phyloP scores from a whole-genome alignment of 2,113 vertebrate genomes.

The Formicarius rufipectus region DNA sequence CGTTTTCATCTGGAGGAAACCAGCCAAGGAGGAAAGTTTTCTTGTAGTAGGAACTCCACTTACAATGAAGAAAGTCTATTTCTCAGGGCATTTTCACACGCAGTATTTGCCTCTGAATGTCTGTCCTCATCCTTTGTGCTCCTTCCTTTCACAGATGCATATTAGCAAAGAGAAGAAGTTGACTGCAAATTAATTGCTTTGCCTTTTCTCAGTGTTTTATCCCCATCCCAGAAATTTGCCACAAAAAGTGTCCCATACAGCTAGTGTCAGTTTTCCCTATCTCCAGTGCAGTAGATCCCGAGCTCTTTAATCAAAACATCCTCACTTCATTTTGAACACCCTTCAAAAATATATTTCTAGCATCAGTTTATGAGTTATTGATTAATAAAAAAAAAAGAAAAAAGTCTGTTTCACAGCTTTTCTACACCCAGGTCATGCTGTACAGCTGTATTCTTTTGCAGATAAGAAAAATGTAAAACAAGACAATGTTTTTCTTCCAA shows the following conservation, averaged over 20 bases:
- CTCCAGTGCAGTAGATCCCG: neutral
- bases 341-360: neutral
- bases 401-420: neutral
- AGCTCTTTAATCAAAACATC: neutral
- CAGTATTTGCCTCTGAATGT: neutral
- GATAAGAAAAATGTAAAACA: neutral
- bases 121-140: neutral
- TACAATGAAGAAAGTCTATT: neutral
- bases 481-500: neutral
- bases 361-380: neutral
- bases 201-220: neutral
- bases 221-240: neutral
- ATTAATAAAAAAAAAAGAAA: neutral
- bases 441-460: neutral
- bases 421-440: neutral
- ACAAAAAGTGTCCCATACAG: rapidly evolving
- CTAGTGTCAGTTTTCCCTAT: rapidly evolving
- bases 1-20: neutral
- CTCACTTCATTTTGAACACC: neutral
- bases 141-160: neutral
- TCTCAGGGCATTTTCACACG: neutral
- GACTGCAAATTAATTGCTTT: conserved; percentile 22
- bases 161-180: neutral
- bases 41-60: neutral
- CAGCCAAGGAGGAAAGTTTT: neutral